These are phyloP conservation scores for Minunthozetes semirufus DNA, from an alignment of 2,888 invertebrate species.

Conservation along the genomic window DNA sequence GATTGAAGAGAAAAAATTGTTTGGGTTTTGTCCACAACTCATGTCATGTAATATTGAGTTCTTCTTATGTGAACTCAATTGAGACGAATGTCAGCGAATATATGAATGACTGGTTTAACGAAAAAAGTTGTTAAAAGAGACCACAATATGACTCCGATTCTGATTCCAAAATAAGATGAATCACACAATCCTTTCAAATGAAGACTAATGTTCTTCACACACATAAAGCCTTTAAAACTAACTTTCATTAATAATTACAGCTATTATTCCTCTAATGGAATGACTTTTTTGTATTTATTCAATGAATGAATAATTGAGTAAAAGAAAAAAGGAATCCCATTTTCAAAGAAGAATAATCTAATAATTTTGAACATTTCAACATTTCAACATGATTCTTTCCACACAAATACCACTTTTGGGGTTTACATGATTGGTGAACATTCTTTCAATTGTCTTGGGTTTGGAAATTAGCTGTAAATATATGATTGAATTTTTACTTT, in stretches of 20 bases:
- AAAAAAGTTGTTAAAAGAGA: neutral
- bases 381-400: neutral
- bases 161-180: neutral
- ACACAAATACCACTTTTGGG: neutral
- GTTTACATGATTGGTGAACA: neutral
- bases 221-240: neutral
- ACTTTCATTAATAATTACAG: neutral
- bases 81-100: neutral
- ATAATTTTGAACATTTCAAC: neutral
- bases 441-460: neutral
- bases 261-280: neutral
- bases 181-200: too few species aligned
- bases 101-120: neutral
- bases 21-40: constrained; percentile 4
- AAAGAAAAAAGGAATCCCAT: neutral
- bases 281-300: neutral
- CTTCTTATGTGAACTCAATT: neutral
- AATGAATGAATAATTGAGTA: neutral
- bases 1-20: neutral
- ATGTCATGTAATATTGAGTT: constrained; percentile 2
- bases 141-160: neutral
- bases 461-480: too few species aligned
- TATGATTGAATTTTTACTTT: too few species aligned
- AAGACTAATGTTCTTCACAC: neutral
- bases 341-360: neutral